A percentile compares a stretch with the other conserved stretches of the same genome.
Evolutionary conservation across 2,888 invertebrate species (phyloP).

Genomic region (Oscheius sp.): DNA sequence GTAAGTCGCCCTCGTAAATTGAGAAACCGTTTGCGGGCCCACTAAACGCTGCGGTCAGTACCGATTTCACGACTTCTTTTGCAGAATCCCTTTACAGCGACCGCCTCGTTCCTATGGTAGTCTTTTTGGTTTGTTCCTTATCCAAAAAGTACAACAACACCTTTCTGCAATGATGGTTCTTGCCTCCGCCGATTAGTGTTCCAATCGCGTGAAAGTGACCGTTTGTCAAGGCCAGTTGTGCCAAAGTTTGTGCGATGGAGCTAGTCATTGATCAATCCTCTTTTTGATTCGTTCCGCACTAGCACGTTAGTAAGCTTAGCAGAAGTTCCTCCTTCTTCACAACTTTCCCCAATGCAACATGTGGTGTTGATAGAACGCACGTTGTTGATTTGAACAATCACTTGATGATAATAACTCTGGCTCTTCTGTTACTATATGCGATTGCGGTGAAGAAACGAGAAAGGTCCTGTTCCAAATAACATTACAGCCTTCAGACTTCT

Average conservation of each 20-base stretch:
- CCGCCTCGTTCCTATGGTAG: not conserved
- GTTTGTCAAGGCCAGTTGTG: slow-evolving; percentile 35
- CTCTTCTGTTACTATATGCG: too few species aligned
- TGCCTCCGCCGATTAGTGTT: slow-evolving; percentile 27
- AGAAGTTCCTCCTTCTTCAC: too few species aligned
- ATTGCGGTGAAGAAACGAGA: too few species aligned
- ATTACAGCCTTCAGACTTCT: too few species aligned
- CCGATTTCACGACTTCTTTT: slow-evolving; percentile 20
- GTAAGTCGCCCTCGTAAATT: slow-evolving; percentile 34
- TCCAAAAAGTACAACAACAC: too few species aligned
- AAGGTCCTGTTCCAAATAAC: too few species aligned
- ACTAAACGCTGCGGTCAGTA: slow-evolving; percentile 31
- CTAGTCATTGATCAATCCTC: not conserved
- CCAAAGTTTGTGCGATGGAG: slow-evolving; percentile 26
- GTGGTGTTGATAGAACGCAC: too few species aligned
- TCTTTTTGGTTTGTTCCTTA: not conserved
- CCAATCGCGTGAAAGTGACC: slow-evolving; percentile 35
- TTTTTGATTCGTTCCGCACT: slow-evolving; percentile 1
- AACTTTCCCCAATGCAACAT: too few species aligned
- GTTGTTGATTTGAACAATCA: too few species aligned
- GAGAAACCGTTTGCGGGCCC: slow-evolving; percentile 34
- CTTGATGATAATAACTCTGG: too few species aligned
- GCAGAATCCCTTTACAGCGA: not conserved
- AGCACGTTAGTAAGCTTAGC: too few species aligned
- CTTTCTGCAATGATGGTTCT: not conserved